A percentile compares a stretch with the other conserved stretches of the same genome.
These are phyloP conservation scores for Daptonema setosum DNA, from an alignment of 2,888 invertebrate genomes.

Conservation along the genomic window DNA sequence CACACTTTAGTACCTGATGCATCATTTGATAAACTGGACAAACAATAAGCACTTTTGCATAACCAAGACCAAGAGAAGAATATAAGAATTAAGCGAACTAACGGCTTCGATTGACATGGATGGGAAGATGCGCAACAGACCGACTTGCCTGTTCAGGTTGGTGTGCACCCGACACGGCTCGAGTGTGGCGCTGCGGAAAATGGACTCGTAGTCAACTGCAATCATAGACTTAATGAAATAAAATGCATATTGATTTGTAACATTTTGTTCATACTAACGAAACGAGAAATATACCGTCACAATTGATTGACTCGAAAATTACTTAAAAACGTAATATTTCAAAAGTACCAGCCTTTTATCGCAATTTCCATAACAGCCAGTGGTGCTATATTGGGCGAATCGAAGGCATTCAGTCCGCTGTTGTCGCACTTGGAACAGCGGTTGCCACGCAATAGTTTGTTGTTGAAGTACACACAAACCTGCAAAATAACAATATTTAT, in stretches of 20 bases:
- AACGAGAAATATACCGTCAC: too few relatives aligned
- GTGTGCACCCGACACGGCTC: slow-evolving; percentile 48
- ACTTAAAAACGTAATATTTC: too few relatives aligned
- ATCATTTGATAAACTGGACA: too few relatives aligned
- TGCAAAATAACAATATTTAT: too few relatives aligned
- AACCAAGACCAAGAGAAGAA: neutral
- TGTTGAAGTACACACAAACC: slow-evolving; percentile 58
- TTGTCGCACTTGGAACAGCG: slow-evolving; percentile 50
- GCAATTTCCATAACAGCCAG: slow-evolving; percentile 60
- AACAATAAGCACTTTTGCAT: too few relatives aligned
- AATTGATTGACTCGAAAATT: too few relatives aligned
- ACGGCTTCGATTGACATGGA: slow-evolving; percentile 55
- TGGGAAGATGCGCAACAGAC: slow-evolving; percentile 62
- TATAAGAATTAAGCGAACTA: slow-evolving; percentile 13
- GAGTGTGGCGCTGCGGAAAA: slow-evolving; percentile 40
- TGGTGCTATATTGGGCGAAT: slow-evolving; percentile 62
- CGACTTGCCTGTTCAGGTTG: slow-evolving; percentile 54
- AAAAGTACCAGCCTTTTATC: too few relatives aligned
- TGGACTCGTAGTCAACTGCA: slow-evolving; percentile 39
- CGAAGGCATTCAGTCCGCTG: slow-evolving; percentile 51
- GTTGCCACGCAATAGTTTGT: slow-evolving; percentile 69
- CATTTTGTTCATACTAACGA: too few relatives aligned
- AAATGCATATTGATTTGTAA: too few relatives aligned
- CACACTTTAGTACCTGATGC: neutral
- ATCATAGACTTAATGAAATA: slow-evolving; percentile 9